Base-by-base conservation (phyloP, 2,113 vertebrate genomes). In the Mesocricetus auratus region DNA sequence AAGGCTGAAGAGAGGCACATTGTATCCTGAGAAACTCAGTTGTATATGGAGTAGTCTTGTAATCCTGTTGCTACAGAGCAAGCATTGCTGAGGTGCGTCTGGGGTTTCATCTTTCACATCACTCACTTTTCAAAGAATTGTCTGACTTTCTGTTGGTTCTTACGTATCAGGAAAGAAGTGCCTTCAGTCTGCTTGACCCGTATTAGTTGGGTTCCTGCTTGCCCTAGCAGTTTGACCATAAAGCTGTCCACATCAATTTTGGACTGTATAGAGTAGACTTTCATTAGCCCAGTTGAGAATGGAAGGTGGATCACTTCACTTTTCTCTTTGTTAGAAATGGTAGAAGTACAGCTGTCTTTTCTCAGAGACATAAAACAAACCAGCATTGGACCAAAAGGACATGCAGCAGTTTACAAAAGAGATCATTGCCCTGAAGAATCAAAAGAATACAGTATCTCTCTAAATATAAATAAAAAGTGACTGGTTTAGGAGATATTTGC, bases 131-230 rank as follows among this genome's bases (percentile, higher is more conserved):
- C 45, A 79, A 50, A 96, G 71, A 88, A 75, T 47, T 93, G 24
- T 53, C 71, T 60, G 53, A 8, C 66, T 78, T n/a, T 89, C 64
- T 29, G 85, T 93, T 92, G 73, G 62, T 91, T 86, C 36, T 86
- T 89, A 24, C 45, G 17, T 73, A 73, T 60, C 45, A 86, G 24
- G 50, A 36, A 31, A 53, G 7, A 89, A 22, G 29, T 87, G 5
- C 85, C 62, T 68, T 82, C 24, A 91, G 58, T 71, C 36, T 73
- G 22, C 53, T 88, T 45, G 42, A 75, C 50, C 42, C 66, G 1
- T 77, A 16, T 86, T 74, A 79, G 62, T 81, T 96, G 83, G n/a
- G 74, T 96, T 93, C 96, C 85, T 95, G 33, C 22, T 93, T 93
- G 47, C 81, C 45, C 16, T 66, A 62, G 5, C 22, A 86, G 3